Base-by-base conservation (phyloP, 2,797 vertebrate genomes). In the Sebastes alutus region DNA sequence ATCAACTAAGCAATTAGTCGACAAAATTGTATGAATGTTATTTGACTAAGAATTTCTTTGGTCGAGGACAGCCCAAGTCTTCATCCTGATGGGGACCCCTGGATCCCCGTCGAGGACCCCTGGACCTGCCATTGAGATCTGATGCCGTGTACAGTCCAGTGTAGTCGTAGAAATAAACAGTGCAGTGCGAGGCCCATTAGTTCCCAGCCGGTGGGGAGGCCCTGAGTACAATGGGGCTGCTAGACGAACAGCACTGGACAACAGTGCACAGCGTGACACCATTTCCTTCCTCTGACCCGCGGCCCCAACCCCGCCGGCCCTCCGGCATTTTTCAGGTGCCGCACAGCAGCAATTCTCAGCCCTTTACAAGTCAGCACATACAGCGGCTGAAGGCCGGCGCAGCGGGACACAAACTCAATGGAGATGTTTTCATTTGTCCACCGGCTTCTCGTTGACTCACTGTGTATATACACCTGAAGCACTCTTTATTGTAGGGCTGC, bases 221-320 rank as follows among this genome's bases (percentile, higher is more conserved):
- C 89, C 74, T 69, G 59, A 75, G 77, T 83, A 95, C 94, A 95
- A 95, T 94, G 87, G 86, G 92, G 62, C 94, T 91, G 93, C 89
- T 82, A 93, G 89, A 90, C 89, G 85, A 94, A 93, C 92, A 93
- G 87, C 85, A 55, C 60, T 85, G 90, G 86, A 95, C 94, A 95
- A 94, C 93, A 90, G 88, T 1, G 87, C 94, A 88, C 95, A 94
- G 94, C 87, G 69, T 90, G 94, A 95, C 90, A 88, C 90, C 88
- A 94, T 94, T 96, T 96, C 95, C 95, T 96, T 95, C 95, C 95
- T 94, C 88, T 90, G 92, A 91, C 88, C 90, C 71, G 7, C 68
- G 54, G 85, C 85, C 88, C 79, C 70, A 67, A 52, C 49, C 88
- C 90, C 38, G 72, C 77, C 49, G 75, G 85, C 65, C 64, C 79